Evolutionary conservation across 2,113 vertebrate genomes (phyloP), one percentile per base, ranked within the genome.

Genomic region (Pseudonaja textilis): DNA sequence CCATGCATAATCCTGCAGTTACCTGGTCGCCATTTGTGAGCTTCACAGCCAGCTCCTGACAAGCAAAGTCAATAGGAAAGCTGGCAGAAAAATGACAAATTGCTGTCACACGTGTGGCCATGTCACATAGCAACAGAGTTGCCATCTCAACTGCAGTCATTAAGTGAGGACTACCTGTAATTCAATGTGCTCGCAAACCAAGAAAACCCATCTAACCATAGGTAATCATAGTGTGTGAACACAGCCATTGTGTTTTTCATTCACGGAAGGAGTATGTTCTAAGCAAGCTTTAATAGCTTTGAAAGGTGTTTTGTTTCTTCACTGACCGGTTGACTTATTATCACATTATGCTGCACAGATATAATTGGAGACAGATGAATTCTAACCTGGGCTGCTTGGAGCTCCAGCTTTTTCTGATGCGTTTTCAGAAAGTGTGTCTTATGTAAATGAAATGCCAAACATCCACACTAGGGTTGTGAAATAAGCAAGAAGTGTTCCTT

Each of bases 401-500:
- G 87, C 9, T 87, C 50, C 86, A 26, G 93, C 88, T 85, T 91
- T 92, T 18, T 45, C 10, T 39, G 47, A 91, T 14, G 6, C n/a
- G 14, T 90, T 26, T 90, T 89, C 89, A 90, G 57, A 69, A 26
- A 90, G 34, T 29, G 25, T 64, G 87, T n/a, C 54, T 59, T 59
- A 90, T 54, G 14, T 55, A 91, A 94, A 87, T 26, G 12, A 91
- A 94, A 93, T 16, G 85, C 47, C 93, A 89, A 92, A 87, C 0
- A 0, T 56, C 81, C 39, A 81, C 85, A 90, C 86, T 90, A 14
- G 85, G 93, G 54, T n/a, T 89, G 20, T 29, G 52, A 56, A 90
- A 93, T 64, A 90, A 94, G 87, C 52, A 85, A 88, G 57, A 94
- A 26, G 1, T 85, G 94, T 89, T 94, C 64, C 87, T 93, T 56